Base-by-base conservation (phyloP, 2,113 vertebrate genomes). In the Cariama cristata region DNA sequence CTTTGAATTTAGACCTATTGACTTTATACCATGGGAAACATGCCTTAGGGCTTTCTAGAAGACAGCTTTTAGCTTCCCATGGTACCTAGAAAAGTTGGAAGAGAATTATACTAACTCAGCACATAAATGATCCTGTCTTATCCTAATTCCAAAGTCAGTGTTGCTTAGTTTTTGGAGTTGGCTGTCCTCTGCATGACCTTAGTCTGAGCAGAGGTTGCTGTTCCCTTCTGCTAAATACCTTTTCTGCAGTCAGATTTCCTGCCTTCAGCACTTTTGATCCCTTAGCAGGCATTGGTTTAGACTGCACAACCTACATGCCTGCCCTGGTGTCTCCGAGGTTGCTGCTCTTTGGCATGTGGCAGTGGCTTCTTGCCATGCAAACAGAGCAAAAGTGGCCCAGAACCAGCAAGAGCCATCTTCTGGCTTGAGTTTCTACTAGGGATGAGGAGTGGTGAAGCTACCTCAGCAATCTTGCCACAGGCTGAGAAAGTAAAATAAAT, bases 241-340 rank as follows among this genome's bases (percentile, higher is more conserved):
- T 71, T 56, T 32, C 27, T 69, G 33, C 9, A 79, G 33, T 42
- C 40, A 60, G 2, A 40, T 88, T 79, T 64, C 49, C 20, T 83
- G 38, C n/a, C 53, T 64, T 59, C 23, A 66, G 30, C 33, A 73
- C 0, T 0, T 75, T 67, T 50, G 22, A 12, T 72, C 14, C 72
- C 6, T 80, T 47, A 45, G 30, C 27, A 44, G 35, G 27, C 7
- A 4, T 30, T 12, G n/a, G 26, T 72, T 64, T 52, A 44, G 47
- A 44, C 6, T 47, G 16, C n/a, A 38, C 38, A 71, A 11, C 24
- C 21, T 32, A 3, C 0, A 0, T 47, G 59, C 28, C 50, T 45
- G 44, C 16, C 49, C n/a, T 38, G 0, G 3, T 40, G 50, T 69
- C 15, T 26, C 68, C 0, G 2, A 9, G 33, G 17, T 58, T 53